Evolutionary conservation across 1,140 invertebrate species (phyloP).

Genomic region (Caenorhabditis elegans): DNA sequence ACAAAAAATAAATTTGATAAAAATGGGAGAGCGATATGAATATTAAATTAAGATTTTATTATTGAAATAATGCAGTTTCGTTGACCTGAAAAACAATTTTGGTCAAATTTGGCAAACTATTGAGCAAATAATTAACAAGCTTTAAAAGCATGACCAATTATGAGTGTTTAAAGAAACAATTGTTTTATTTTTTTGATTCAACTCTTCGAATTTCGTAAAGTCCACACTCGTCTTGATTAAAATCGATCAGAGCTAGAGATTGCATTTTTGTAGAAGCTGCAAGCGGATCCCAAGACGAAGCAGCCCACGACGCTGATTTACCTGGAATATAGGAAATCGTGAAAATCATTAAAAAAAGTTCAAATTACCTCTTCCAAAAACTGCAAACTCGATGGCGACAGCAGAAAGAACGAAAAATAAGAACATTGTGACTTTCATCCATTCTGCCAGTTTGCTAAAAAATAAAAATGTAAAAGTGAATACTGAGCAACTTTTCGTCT

Average conservation of each 20-base stretch:
- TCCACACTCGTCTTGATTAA: slow-evolving; percentile 44
- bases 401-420: slow-evolving; percentile 19
- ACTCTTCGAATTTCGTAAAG: slow-evolving; percentile 38
- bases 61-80: background rate
- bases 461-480: background rate
- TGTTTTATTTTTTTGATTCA: background rate
- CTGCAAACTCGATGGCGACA: slow-evolving; percentile 33
- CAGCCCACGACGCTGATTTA: slow-evolving; percentile 38
- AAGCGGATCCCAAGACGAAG: slow-evolving; percentile 45
- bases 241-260: slow-evolving; percentile 37
- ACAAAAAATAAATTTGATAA: background rate
- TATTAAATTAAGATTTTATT: background rate
- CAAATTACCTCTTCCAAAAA: slow-evolving; percentile 43
- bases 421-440: slow-evolving; percentile 40
- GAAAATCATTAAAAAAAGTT: background rate
- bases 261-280: slow-evolving; percentile 34
- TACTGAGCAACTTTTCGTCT: too few species aligned
- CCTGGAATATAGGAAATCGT: background rate
- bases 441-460: slow-evolving; percentile 40
- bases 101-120: background rate
- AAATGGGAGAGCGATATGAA: background rate
- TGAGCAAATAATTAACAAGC: background rate
- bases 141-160: background rate
- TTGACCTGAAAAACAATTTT: background rate
- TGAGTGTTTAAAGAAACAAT: background rate